phyloP scores from a whole-genome alignment of 2,797 vertebrate species.

The Coluber constrictor region DNA sequence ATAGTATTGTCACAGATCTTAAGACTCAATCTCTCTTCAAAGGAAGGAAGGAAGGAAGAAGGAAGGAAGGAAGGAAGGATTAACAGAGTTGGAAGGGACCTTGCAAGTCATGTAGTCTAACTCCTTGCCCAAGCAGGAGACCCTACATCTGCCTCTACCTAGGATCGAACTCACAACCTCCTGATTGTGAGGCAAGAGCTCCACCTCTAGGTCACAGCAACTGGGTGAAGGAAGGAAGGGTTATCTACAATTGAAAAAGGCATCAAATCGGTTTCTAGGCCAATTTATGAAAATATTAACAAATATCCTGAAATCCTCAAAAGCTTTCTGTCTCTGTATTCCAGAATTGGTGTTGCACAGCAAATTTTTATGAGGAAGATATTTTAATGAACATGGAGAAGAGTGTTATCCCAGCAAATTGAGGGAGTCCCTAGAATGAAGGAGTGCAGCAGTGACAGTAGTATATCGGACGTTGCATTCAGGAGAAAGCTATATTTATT shows the following conservation, averaged over 20 bases:
- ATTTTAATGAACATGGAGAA: not conserved
- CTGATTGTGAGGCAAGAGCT: too few species aligned
- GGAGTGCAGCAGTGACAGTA: not conserved
- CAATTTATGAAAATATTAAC: not conserved
- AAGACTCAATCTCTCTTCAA: not conserved
- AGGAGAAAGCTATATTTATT: not conserved
- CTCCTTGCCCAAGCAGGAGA: too few species aligned
- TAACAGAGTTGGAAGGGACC: too few species aligned
- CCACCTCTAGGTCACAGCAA: too few species aligned
- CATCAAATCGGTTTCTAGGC: not conserved
- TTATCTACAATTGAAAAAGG: not conserved
- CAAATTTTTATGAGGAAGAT: not conserved
- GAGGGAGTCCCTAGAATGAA: not conserved
- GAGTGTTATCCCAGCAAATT: not conserved
- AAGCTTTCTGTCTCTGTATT: not conserved
- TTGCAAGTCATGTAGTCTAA: too few species aligned
- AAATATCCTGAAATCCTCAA: not conserved
- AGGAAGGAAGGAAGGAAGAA: not conserved
- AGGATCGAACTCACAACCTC: too few species aligned
- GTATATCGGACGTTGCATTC: not conserved
- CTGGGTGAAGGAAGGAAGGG: not conserved
- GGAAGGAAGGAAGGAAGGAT: not conserved
- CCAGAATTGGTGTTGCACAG: not conserved
- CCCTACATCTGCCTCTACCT: too few species aligned
- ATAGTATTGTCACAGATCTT: not conserved